These are phyloP conservation scores for Pseudorhiza aurosa DNA, from an alignment of 30 jellyfish, hydroid and myxozoan species.

Conservation along the genomic window DNA sequence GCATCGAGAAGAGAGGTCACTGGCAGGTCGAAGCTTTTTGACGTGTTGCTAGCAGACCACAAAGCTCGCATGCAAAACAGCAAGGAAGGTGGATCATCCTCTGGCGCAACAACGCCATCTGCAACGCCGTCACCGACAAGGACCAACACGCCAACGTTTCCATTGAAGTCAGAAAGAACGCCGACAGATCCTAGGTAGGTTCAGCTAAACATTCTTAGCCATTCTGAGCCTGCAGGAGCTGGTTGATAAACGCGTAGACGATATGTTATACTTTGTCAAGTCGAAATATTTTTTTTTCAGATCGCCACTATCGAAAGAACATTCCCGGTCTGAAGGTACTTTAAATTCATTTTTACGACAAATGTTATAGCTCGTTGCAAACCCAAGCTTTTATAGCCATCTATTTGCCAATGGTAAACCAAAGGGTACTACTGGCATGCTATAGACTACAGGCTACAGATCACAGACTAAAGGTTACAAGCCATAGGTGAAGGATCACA, in stretches of 20 bases:
- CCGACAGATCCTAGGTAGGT: slow-evolving; percentile 42
- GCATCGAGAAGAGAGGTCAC: slow-evolving; percentile 89
- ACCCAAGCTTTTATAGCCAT: too few species aligned
- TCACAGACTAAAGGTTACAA: too few species aligned
- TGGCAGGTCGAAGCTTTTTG: slow-evolving; percentile 89
- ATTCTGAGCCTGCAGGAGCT: too few species aligned
- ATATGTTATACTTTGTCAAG: neutral
- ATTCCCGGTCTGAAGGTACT: slow-evolving; percentile 50
- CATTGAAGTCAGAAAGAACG: slow-evolving; percentile 17
- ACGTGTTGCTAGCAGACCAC: slow-evolving; percentile 90
- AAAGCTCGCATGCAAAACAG: slow-evolving; percentile 56
- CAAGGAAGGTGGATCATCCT: slow-evolving; percentile 64
- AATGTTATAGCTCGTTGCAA: too few species aligned
- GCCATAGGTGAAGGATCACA: too few species aligned
- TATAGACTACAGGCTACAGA: too few species aligned
- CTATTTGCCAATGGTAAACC: too few species aligned
- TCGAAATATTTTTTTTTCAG: neutral
- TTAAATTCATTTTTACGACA: neutral
- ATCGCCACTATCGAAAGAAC: slow-evolving; percentile 44
- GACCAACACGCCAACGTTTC: slow-evolving; percentile 30
- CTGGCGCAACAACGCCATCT: slow-evolving; percentile 60
- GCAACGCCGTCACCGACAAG: slow-evolving; percentile 54
- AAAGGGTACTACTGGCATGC: too few species aligned
- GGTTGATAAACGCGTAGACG: too few species aligned
- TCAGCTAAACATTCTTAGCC: too few species aligned